Evolutionary conservation across 2,888 invertebrate species (phyloP).

Genomic region (Tenthredo distinguenda): DNA sequence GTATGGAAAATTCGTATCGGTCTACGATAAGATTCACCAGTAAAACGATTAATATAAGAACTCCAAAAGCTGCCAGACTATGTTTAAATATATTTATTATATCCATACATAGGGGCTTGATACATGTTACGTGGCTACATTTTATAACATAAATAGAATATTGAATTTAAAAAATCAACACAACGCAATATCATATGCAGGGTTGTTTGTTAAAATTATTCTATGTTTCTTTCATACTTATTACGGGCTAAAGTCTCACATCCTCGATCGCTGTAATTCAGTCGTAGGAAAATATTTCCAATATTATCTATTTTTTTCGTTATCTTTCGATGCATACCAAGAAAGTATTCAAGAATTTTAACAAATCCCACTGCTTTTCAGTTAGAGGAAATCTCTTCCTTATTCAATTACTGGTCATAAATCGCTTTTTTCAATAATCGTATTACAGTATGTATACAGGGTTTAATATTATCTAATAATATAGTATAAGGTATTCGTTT

Average conservation of each 20-base stretch:
- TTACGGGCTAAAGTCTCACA: neutral
- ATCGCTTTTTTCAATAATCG: constrained; percentile 6
- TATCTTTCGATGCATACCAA: constrained; percentile 29
- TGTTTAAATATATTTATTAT: constrained; percentile 51
- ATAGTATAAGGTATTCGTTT: constrained; percentile 42
- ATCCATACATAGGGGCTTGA: constrained; percentile 30
- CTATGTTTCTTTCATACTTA: neutral
- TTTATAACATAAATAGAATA: constrained; percentile 43
- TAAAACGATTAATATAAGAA: neutral
- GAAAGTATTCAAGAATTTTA: constrained; percentile 34
- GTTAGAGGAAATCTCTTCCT: neutral
- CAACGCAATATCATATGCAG: constrained; percentile 36
- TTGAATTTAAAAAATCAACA: constrained; percentile 35
- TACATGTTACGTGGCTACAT: constrained; percentile 28
- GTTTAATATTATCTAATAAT: constrained; percentile 34
- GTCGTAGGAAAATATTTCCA: constrained; percentile 41
- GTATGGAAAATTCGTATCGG: neutral
- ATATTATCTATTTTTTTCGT: constrained; percentile 9
- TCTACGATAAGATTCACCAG: neutral
- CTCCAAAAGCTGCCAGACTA: neutral
- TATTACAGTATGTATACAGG: neutral
- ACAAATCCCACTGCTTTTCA: constrained; percentile 22
- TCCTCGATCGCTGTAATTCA: constrained; percentile 43
- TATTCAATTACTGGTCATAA: neutral
- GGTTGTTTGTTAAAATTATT: constrained; percentile 34